phyloP scores from a whole-genome alignment of 2,113 vertebrate species.

The Gadus macrocephalus region DNA sequence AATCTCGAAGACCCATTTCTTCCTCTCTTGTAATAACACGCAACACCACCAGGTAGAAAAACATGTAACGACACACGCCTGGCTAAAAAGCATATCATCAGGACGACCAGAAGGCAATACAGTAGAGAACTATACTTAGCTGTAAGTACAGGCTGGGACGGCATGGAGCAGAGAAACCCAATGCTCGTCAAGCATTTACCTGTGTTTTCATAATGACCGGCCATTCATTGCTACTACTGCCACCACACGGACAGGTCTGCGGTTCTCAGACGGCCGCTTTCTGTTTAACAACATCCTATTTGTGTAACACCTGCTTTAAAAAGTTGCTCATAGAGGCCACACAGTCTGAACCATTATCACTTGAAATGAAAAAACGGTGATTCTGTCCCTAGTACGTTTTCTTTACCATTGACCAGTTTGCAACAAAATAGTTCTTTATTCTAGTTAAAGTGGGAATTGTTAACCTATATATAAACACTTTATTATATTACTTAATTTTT shows the following conservation, averaged over 20 bases:
- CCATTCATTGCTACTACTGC: slow-evolving; percentile 1
- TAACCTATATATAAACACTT: too few relatives aligned
- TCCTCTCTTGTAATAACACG: too few relatives aligned
- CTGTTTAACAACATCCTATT: slow-evolving; percentile 42
- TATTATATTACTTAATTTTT: too few relatives aligned
- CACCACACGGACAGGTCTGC: slow-evolving; percentile 8
- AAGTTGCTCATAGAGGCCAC: background rate
- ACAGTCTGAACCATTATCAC: slow-evolving; percentile 1
- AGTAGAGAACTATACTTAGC: too few relatives aligned
- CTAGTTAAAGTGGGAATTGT: too few relatives aligned
- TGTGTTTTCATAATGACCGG: slow-evolving; percentile 23
- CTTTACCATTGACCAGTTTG: too few relatives aligned
- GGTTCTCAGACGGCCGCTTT: slow-evolving; percentile 17
- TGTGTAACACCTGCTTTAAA: slow-evolving; percentile 38
- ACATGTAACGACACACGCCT: too few relatives aligned
- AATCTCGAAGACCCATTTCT: too few relatives aligned
- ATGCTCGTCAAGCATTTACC: background rate
- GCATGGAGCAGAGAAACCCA: slow-evolving; percentile 2
- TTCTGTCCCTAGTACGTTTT: background rate
- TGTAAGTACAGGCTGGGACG: slow-evolving; percentile 1
- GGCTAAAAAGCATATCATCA: slow-evolving; percentile 24
- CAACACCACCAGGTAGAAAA: too few relatives aligned
- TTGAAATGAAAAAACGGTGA: background rate
- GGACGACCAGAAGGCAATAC: too few relatives aligned
- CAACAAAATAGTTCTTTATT: too few relatives aligned